These are phyloP conservation scores for Trematomus loennbergii DNA, from an alignment of 2,113 vertebrate genomes.

Conservation along the genomic window DNA sequence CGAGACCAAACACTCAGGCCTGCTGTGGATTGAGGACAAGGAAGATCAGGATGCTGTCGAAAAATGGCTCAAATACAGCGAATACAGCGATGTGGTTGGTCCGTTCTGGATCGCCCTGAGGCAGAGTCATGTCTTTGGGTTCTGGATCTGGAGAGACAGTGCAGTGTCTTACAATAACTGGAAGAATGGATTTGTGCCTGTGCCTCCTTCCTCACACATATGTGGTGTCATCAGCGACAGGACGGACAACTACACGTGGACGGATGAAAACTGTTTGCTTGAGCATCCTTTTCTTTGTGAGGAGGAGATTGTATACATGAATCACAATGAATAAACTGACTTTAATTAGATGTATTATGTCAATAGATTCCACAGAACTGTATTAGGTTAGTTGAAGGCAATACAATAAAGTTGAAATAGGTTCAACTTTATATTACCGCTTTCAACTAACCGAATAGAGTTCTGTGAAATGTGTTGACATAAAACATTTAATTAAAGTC, in stretches of 20 bases:
- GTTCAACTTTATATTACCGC: no score
- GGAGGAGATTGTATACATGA: slow-evolving; percentile 30
- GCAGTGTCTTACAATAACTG: slow-evolving; percentile 49
- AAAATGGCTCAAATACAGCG: accelerated
- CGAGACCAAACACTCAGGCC: accelerated
- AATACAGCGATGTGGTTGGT: accelerated
- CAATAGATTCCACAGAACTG: no score
- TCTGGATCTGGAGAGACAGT: slow-evolving; percentile 76
- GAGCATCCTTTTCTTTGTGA: slow-evolving; percentile 53
- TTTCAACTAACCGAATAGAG: no score
- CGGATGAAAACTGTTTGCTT: slow-evolving; percentile 40
- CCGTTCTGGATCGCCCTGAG: slow-evolving; percentile 73
- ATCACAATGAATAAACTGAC: no score
- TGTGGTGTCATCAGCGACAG: slow-evolving; percentile 53
- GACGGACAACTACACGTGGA: slow-evolving; percentile 14
- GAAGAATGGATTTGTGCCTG: background rate
- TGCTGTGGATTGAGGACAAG: slow-evolving; percentile 42
- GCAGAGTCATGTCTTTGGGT: slow-evolving; percentile 74
- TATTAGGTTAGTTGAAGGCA: no score
- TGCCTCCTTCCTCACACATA: slow-evolving; percentile 23
- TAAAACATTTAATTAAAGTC: no score
- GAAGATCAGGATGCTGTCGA: slow-evolving; percentile 5
- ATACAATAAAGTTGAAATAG: no score
- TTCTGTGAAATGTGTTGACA: no score
- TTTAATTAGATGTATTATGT: no score